phyloP scores from a whole-genome alignment of 2,888 invertebrate species.

The Lamproptera curius region DNA sequence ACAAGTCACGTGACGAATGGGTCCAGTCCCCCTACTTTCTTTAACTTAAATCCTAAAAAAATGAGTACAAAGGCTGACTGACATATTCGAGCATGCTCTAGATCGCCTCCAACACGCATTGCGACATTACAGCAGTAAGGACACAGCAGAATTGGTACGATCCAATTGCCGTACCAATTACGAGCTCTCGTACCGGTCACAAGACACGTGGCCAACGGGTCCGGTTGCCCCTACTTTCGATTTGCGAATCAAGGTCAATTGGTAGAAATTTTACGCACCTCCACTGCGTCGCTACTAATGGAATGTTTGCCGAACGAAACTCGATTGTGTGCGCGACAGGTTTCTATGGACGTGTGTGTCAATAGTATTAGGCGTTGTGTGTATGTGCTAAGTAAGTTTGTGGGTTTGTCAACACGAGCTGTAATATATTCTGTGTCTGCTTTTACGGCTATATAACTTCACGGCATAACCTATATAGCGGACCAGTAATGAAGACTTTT shows the following conservation, averaged over 20 bases:
- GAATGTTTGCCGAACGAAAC: not conserved
- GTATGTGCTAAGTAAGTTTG: too few relatives aligned
- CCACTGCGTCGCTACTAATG: conserved; percentile 7
- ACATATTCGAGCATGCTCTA: too few relatives aligned
- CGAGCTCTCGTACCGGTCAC: conserved; percentile 14
- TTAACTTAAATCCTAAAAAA: too few relatives aligned
- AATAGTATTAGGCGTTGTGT: too few relatives aligned
- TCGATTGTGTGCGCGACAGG: conserved; percentile 22
- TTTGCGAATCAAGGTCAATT: conserved; percentile 56
- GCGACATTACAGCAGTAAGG: not conserved
- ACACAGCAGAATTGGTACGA: not conserved
- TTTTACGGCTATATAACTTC: too few relatives aligned
- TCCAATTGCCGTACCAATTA: not conserved
- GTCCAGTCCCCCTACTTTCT: too few relatives aligned
- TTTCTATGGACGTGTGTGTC: too few relatives aligned
- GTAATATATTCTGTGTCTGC: too few relatives aligned
- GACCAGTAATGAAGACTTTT: too few relatives aligned
- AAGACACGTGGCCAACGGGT: conserved; percentile 29
- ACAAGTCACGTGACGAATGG: conserved; percentile 21
- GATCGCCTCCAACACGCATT: not conserved
- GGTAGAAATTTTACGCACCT: conserved; percentile 48
- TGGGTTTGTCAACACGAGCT: too few relatives aligned
- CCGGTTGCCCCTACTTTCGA: conserved; percentile 58
- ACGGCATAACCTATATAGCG: too few relatives aligned
- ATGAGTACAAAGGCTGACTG: too few relatives aligned